These are phyloP conservation scores for Athene cunicularia DNA, from an alignment of 2,113 vertebrate species.

Conservation along the genomic window DNA sequence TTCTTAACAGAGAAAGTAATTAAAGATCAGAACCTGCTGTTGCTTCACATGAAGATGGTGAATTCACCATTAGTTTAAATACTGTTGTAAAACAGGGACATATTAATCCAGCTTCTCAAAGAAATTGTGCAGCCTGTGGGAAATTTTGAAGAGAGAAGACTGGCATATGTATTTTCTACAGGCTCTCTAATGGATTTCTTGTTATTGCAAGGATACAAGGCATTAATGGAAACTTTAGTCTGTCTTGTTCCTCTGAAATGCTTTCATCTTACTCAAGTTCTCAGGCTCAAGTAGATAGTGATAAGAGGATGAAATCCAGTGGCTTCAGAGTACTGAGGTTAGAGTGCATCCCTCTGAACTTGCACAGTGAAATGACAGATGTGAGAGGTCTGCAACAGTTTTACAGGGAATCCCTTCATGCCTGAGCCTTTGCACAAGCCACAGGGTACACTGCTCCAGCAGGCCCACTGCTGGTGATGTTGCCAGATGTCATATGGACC, in stretches of 20 bases:
- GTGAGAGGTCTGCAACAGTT: neutral
- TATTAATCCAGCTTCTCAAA: slow-evolving; percentile 14
- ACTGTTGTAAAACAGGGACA: neutral
- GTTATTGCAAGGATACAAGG: slow-evolving; percentile 17
- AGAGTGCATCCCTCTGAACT: neutral
- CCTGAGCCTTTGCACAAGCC: neutral
- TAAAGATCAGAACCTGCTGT: neutral
- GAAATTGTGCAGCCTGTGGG: neutral
- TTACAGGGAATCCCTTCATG: neutral
- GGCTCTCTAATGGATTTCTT: slow-evolving; percentile 22
- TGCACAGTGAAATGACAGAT: neutral
- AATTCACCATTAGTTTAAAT: slow-evolving; percentile 10
- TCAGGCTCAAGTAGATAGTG: neutral
- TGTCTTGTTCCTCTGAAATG: neutral
- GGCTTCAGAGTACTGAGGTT: neutral
- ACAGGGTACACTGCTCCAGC: rapidly evolving
- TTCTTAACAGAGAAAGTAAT: neutral
- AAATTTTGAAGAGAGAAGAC: neutral
- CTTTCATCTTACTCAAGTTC: slow-evolving; percentile 36
- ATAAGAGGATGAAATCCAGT: neutral
- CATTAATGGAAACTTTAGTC: slow-evolving; percentile 19
- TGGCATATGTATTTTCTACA: neutral
- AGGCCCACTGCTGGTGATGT: rapidly evolving
- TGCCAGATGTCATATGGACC: neutral
- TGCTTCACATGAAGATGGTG: neutral